These are phyloP conservation scores for Melipona bicolor DNA, from an alignment of 2,888 invertebrate genomes.

Conservation along the genomic window DNA sequence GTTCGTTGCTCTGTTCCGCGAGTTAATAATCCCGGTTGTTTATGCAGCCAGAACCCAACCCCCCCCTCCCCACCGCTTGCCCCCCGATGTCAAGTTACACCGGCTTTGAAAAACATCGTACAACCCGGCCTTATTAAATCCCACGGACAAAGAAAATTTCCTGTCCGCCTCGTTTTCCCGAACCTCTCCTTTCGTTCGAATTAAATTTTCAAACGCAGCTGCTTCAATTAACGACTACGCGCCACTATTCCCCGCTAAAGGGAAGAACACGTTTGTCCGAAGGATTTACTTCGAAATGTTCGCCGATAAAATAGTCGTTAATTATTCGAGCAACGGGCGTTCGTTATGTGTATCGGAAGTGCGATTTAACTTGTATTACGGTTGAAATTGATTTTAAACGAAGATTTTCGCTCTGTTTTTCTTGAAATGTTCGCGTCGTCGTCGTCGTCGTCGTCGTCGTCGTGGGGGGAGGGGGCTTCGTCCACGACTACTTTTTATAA, in stretches of 20 bases:
- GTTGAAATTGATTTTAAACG: conserved; percentile 4
- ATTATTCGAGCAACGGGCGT: conserved; percentile 1
- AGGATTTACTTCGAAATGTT: conserved; percentile 12
- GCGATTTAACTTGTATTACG: background rate
- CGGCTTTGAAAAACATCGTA: background rate
- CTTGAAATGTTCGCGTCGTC: background rate
- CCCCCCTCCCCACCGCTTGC: no score
- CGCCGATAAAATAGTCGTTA: conserved; percentile 6
- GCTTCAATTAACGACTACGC: conserved; percentile 22
- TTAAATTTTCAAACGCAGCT: conserved; percentile 28
- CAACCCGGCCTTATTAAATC: background rate
- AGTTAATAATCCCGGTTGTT: background rate
- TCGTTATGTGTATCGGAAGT: background rate
- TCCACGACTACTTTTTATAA: no score
- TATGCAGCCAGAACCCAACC: background rate
- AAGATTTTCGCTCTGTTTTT: background rate
- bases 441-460: background rate
- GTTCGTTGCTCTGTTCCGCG: background rate
- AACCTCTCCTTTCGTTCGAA: background rate
- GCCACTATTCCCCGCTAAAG: background rate
- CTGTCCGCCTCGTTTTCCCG: no score
- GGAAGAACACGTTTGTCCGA: background rate
- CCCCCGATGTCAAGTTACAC: background rate
- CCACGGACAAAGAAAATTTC: background rate
- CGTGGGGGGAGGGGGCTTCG: no score